A percentile compares a stretch with the other conserved stretches of the same genome.
Conservation (phyloP, 2,888 invertebrate genomes). For the Strigamia maritima region DNA sequence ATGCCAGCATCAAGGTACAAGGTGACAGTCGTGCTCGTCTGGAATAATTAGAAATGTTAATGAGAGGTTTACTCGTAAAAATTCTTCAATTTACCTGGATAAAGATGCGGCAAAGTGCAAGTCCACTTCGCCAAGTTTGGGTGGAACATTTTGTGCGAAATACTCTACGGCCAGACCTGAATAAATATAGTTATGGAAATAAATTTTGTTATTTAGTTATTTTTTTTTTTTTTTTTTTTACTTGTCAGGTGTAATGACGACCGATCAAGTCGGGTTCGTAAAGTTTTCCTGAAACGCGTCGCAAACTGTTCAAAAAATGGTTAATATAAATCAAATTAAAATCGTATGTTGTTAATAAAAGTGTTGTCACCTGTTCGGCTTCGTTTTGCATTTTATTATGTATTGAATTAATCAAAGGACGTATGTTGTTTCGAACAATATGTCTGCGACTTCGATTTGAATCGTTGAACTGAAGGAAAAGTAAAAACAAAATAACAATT, state of each 20-base stretch:
- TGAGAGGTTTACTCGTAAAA: background rate
- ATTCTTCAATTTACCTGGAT: conserved; percentile 9
- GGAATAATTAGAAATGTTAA: conserved; percentile 50
- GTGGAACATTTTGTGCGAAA: background rate
- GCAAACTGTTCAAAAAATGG: background rate
- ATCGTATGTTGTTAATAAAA: background rate
- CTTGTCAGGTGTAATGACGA: conserved; percentile 5
- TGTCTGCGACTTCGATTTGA: too few species aligned
- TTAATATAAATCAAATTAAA: background rate
- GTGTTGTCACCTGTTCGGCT: background rate
- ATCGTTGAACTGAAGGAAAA: background rate
- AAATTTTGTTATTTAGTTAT: background rate
- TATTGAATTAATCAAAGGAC: too few species aligned
- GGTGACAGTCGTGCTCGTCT: conserved; percentile 83
- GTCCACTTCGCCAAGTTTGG: conserved; percentile 3
- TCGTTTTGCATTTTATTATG: background rate
- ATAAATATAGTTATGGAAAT: background rate
- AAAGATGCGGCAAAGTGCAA: conserved; percentile 28
- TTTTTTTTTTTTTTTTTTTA: background rate
- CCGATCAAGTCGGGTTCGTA: background rate
- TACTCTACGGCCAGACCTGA: conserved; percentile 26
- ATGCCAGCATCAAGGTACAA: conserved; percentile 85
- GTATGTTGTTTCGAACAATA: too few species aligned
- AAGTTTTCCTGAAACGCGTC: background rate
- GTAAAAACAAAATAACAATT: background rate